Evolutionary conservation across 2,888 invertebrate genomes (phyloP).

Genomic region (Drosophila planitibia): DNA sequence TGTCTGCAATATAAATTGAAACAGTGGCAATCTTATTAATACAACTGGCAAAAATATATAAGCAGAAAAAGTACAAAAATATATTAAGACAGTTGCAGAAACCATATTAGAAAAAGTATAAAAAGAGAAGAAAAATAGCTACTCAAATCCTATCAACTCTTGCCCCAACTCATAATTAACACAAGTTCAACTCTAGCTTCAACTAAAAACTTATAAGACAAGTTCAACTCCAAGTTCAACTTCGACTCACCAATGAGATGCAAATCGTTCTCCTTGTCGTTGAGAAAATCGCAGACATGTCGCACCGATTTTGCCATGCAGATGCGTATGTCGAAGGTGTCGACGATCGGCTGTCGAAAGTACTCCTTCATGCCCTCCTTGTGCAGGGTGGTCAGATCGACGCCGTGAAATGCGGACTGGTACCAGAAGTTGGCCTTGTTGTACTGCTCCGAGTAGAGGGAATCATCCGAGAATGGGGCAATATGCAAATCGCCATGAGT

Average conservation of each 20-base stretch:
- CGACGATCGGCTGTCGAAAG: slow-evolving; percentile 98
- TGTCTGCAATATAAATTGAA: slow-evolving; percentile 87
- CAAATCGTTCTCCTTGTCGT: slow-evolving; percentile 96
- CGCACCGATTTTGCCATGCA: slow-evolving; percentile 97
- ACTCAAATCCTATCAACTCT: not conserved
- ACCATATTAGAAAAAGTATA: not conserved
- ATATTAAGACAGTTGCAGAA: not conserved
- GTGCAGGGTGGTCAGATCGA: slow-evolving; percentile 95
- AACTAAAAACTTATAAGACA: not conserved
- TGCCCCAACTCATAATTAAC: not conserved
- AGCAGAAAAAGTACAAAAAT: slow-evolving; percentile 43
- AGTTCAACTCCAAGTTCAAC: not conserved
- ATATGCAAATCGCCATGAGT: slow-evolving; percentile 98
- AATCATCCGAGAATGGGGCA: slow-evolving; percentile 99
- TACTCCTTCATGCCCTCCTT: slow-evolving; percentile 98
- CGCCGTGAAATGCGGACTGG: slow-evolving; percentile 98
- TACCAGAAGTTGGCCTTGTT: slow-evolving; percentile 99
- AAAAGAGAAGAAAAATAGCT: not conserved
- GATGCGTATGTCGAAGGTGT: slow-evolving; percentile 98
- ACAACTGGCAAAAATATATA: not conserved
- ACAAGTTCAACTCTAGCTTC: slow-evolving; percentile 44
- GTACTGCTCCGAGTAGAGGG: slow-evolving; percentile 98
- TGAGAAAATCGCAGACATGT: slow-evolving; percentile 96
- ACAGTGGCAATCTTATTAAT: not conserved
- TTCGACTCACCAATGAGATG: slow-evolving; percentile 90